Base-by-base conservation (phyloP, 2,888 invertebrate species). In the Rotaria magnacalcarata region DNA sequence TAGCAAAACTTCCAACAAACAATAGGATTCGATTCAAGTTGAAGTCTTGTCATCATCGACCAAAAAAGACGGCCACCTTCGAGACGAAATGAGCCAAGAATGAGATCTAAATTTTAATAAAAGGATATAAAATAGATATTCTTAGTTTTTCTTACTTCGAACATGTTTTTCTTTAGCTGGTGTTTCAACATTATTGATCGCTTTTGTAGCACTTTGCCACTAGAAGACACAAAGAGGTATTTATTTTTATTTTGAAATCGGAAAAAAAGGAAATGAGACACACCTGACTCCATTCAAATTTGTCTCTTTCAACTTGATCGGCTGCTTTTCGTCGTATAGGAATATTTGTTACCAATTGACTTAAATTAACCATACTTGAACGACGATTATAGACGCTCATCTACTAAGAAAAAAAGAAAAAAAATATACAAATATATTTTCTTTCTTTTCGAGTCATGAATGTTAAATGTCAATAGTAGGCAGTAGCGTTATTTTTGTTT, bases 1-100 rank as follows among this genome's bases (percentile, higher is more conserved):
- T 99, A 96, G 90, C 97, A 97, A 92, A 98, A 96, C 92, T 99
- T 99, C 99, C 99, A 99, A 52, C 97, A 96, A 84, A 96, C 94
- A 89, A 99, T 96, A 87, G 96, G 94, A 92, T 96, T 95, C 89
- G 96, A 97, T 92, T 96, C 95, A 2, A 96, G 92, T 16, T 95
- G 96, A 88, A 95, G 93, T 67, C 84, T 54, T 56, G 95, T 92
- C 86, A 92, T 90, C 80, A 93, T 93, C 88, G 92, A 94, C 98
- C 98, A 99, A 92, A 97, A 99, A 41, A 95, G 94, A 90, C 94
- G 93, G 21, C 95, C 95, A 89, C 96, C 95, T 91, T 95, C 95
- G 89, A 96, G 96, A 90, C 95, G 95, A 91, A 96, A 96, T 41
- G 96, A 96, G 54, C 96, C 96, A 89, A 98, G 95, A 89, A 98